A percentile compares a stretch with the other conserved stretches of the same genome.
Evolutionary conservation across 2,888 invertebrate species (phyloP).

Genomic region (Cactoblastis cactorum): DNA sequence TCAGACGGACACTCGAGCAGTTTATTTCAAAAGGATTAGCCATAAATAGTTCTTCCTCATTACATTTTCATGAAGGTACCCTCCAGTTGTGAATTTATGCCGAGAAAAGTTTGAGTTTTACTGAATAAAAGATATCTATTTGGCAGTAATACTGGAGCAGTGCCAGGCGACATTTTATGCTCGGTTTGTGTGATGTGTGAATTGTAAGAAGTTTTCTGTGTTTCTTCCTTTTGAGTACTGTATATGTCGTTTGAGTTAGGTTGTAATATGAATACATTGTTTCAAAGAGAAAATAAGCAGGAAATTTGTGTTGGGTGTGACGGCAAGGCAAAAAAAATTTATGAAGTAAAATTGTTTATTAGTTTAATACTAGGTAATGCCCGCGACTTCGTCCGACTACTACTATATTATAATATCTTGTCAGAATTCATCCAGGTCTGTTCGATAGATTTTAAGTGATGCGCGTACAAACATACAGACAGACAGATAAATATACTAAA

Average conservation of each 20-base stretch:
- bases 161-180: constrained; percentile 61
- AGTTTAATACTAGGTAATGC: too few relatives aligned
- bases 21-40: constrained; percentile 76
- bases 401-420: too few relatives aligned
- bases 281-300: too few relatives aligned
- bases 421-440: too few relatives aligned
- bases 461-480: too few relatives aligned
- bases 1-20: constrained; percentile 56
- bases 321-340: too few relatives aligned
- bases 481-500: too few relatives aligned
- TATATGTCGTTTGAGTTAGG: neutral
- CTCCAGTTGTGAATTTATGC: constrained; percentile 69
- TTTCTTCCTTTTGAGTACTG: neutral
- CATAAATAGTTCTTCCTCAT: constrained; percentile 75
- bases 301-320: too few relatives aligned
- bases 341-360: too few relatives aligned
- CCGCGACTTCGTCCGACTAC: too few relatives aligned
- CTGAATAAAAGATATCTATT: constrained; percentile 77
- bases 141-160: constrained; percentile 59
- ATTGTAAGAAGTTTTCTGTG: constrained; percentile 9
- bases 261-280: too few relatives aligned
- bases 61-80: constrained; percentile 75
- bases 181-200: constrained; percentile 41
- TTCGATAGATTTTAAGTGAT: too few relatives aligned
- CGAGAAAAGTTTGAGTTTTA: constrained; percentile 72